Evolutionary conservation across 2,888 invertebrate genomes (phyloP).

Genomic region (Dasypogon diadema): DNA sequence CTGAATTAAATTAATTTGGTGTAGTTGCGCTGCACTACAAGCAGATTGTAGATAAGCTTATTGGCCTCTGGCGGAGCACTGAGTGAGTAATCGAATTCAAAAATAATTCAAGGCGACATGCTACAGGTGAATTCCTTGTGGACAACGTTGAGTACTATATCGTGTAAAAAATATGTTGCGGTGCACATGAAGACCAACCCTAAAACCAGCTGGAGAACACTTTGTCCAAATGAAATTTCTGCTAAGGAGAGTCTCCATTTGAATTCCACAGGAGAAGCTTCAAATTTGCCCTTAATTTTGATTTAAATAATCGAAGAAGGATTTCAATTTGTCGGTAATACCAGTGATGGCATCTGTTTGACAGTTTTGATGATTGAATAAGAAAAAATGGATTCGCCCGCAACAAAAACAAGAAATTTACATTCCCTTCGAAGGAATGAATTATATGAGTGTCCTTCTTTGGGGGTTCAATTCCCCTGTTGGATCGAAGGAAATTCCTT

Average conservation of each 20-base stretch:
- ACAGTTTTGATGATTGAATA: constrained; percentile 18
- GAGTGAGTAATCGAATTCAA: background rate
- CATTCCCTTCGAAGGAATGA: background rate
- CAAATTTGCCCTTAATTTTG: too few relatives aligned
- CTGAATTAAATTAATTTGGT: background rate
- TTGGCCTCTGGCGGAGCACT: background rate
- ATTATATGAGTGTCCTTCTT: constrained; percentile 4
- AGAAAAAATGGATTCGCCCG: background rate
- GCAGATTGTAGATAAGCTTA: background rate
- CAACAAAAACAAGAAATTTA: background rate
- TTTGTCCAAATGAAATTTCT: too few relatives aligned
- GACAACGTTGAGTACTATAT: too few relatives aligned
- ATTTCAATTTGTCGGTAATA: background rate
- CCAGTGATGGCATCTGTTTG: constrained; percentile 1
- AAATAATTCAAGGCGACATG: background rate
- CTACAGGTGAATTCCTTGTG: too few relatives aligned
- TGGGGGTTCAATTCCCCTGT: background rate
- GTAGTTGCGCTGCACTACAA: background rate
- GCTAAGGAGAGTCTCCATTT: too few relatives aligned
- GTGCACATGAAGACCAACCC: too few relatives aligned
- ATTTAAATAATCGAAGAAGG: background rate
- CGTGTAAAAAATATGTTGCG: too few relatives aligned
- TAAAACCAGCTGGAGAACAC: too few relatives aligned
- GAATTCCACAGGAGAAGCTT: too few relatives aligned
- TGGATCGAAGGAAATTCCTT: background rate